Base-by-base conservation (phyloP, 2,888 invertebrate species). In the Acrobasis suavella region DNA sequence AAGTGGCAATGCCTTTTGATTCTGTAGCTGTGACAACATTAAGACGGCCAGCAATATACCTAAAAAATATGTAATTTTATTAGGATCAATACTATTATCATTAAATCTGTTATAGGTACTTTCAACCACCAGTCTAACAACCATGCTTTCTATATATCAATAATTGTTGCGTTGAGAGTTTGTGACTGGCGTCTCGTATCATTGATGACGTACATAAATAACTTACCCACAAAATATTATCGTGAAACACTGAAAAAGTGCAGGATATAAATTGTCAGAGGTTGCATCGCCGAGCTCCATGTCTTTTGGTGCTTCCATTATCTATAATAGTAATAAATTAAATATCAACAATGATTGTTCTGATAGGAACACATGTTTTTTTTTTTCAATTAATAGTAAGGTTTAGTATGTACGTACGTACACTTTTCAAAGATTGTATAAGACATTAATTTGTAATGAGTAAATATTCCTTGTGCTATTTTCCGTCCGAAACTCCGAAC, bases 201-300 rank as follows among this genome's bases (percentile, higher is more conserved):
- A 32, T 6, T 32, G 2, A 32, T 32, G 8, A 7, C 7, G 32
- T 8, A 32, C 32, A 6, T 32, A 22, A 3, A 22, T 60, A 12
- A 93, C 95, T 94, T 93, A 97, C 97, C 98, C 98, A 83, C 97
- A 96, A 73, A 97, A 89, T 77, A 98, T 98, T 61, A 98, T 96
- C 52, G 96, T 96, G 87, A 98, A 98, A 83, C 98, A 98, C 92
- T 98, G 96, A 68, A 97, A 94, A 66, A 98, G 87, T 10, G 98
- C 98, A 65, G 98, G 97, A 89, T 97, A 97, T 42, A 98, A 94
- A 79, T 97, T 96, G 76, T 97, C 96, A 77, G 96, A 94, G 37
- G 90, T 81, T 37, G 85, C 75, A 75, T 86, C 86, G 67, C 73
- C 77, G 49, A 81, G 65, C 56, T 69, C 39, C 22, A 60, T 51